Evolutionary conservation across 1,140 invertebrate species (phyloP).

Genomic region (Varroa destructor): DNA sequence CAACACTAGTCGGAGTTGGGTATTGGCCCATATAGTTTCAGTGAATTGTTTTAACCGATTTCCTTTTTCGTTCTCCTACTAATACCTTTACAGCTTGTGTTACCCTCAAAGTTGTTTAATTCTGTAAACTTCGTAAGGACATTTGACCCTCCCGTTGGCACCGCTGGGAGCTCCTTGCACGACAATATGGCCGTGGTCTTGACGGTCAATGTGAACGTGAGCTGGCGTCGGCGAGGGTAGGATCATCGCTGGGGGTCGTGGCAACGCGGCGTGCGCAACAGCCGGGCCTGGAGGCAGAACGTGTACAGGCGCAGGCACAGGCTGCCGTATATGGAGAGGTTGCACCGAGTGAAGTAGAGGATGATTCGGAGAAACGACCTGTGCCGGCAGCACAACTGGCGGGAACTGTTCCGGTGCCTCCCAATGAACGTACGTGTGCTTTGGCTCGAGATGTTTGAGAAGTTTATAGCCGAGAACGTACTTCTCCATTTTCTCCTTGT

Average conservation of each 20-base stretch:
- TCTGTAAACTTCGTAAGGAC: slow-evolving; percentile 27
- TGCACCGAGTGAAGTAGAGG: background rate
- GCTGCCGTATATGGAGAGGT: background rate
- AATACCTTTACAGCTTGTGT: no score
- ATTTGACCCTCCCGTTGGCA: slow-evolving; percentile 1
- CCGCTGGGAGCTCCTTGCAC: background rate
- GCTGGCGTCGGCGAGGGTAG: background rate
- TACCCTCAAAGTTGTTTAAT: slow-evolving; percentile 15
- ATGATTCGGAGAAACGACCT: slow-evolving; percentile 12
- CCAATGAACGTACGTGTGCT: slow-evolving; percentile 26
- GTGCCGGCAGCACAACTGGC: slow-evolving; percentile 17
- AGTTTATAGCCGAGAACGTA: slow-evolving; percentile 23
- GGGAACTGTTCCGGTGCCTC: slow-evolving; percentile 24
- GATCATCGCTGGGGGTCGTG: background rate
- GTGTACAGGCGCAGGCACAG: background rate
- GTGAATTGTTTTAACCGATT: no score
- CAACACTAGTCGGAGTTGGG: no score
- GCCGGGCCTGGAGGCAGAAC: background rate
- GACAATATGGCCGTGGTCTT: slow-evolving; percentile 5
- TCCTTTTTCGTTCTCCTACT: no score
- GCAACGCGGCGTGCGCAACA: background rate
- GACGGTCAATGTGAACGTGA: slow-evolving; percentile 2
- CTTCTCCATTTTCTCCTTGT: slow-evolving; percentile 27
- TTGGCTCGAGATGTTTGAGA: slow-evolving; percentile 19
- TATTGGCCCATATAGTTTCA: no score